phyloP scores from a whole-genome alignment of 1,140 invertebrate species.

The Dendrolimus punctatus region DNA sequence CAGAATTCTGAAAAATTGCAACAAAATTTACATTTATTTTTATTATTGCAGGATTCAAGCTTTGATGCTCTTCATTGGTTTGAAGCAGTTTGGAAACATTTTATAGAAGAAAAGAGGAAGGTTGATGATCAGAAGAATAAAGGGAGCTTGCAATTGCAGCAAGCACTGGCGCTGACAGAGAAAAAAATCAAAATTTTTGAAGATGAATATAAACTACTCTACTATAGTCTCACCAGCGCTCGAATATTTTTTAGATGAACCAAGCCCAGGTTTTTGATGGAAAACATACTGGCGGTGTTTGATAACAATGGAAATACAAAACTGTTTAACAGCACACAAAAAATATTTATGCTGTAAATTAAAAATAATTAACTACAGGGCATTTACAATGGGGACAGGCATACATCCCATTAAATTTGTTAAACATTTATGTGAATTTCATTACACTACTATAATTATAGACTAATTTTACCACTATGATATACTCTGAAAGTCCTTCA shows the following conservation, averaged over 20 bases:
- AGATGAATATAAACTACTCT: slow-evolving; percentile 92
- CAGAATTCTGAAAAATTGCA: no score
- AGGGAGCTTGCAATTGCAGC: slow-evolving; percentile 80
- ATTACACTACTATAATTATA: neutral
- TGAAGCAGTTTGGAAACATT: slow-evolving; percentile 87
- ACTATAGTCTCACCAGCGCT: slow-evolving; percentile 94
- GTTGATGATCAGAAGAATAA: slow-evolving; percentile 70
- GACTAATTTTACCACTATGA: neutral
- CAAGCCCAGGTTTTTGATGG: neutral
- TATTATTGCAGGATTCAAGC: slow-evolving; percentile 74
- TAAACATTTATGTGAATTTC: no score
- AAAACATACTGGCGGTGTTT: neutral
- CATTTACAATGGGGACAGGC: no score
- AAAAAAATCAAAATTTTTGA: slow-evolving; percentile 87
- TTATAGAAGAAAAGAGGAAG: slow-evolving; percentile 74
- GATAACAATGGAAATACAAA: no score
- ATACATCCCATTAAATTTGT: no score
- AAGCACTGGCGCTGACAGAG: slow-evolving; percentile 93
- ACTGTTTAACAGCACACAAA: no score
- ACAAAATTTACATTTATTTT: no score
- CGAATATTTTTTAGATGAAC: slow-evolving; percentile 90
- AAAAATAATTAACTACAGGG: no score
- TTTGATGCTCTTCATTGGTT: slow-evolving; percentile 98
- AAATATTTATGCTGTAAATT: no score
- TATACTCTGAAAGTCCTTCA: no score